Evolutionary conservation across 2,113 vertebrate species (phyloP).

Genomic region (Upupa epops): DNA sequence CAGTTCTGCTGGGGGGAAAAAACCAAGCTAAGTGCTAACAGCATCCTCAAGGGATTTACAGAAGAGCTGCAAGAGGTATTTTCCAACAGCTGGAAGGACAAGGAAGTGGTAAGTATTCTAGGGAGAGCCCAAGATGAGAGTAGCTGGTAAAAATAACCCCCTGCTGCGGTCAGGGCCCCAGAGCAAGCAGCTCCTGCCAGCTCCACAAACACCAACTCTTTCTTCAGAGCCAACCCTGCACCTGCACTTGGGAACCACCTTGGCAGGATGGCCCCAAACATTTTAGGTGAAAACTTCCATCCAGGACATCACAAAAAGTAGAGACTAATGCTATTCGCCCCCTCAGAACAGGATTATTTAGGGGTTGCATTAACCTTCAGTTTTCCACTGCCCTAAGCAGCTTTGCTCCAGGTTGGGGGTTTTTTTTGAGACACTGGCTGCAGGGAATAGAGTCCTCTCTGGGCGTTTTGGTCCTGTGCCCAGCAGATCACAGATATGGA

Average conservation of each 20-base stretch:
- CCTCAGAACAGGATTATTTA: neutral
- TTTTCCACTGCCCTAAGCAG: neutral
- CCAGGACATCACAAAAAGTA: rapidly evolving
- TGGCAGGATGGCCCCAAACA: neutral
- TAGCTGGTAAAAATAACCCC: neutral
- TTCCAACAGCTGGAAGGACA: neutral
- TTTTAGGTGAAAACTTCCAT: neutral
- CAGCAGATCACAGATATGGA: neutral
- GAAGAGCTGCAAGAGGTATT: neutral
- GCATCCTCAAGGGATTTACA: neutral
- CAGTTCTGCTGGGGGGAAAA: neutral
- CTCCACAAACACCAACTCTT: rapidly evolving
- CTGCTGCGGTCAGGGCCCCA: neutral
- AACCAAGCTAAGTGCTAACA: neutral
- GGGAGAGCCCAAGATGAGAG: neutral
- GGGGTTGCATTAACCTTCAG: neutral
- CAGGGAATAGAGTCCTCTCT: neutral
- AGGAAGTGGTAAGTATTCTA: neutral
- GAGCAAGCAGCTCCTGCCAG: neutral
- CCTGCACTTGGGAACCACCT: neutral
- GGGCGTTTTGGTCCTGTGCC: neutral
- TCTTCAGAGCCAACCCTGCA: neutral
- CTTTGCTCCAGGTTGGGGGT: neutral
- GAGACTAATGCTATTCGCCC: too few species aligned
- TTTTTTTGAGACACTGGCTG: rapidly evolving